Base-by-base conservation (phyloP, 2,888 invertebrate genomes). In the Isoperla grammatica region DNA sequence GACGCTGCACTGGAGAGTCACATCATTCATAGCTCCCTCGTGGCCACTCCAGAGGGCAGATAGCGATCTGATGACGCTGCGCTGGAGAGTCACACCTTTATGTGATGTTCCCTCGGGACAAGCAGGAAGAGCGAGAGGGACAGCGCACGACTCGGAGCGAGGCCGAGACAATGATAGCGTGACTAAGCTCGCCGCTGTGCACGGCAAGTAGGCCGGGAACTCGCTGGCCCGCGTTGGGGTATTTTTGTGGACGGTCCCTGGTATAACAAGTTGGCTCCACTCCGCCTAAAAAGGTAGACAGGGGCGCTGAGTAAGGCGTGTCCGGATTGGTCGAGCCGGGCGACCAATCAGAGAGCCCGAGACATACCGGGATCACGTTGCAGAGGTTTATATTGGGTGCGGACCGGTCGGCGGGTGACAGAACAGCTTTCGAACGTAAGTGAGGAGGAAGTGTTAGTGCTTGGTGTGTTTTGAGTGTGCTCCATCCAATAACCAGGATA, bases 341-440 rank as follows among this genome's bases (percentile, higher is more conserved):
- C 66, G 65, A 60, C 81, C 79, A 82, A 81, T 81, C 70, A 59
- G 17, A 12, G 49, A 37, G 57, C 69, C 66, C 73, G 75, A 78
- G 76, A 75, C 74, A 79, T 73, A 69, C 73, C 75, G 79, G 86
- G 84, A 85, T 88, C 86, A 84, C 83, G 81, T 87, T 86, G 83
- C 88, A 80, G 77, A 78, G 78, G 86, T 87, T 87, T 88, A 87
- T 86, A 87, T 86, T 81, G 80, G 79, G 80, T 78, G 78, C 75
- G 75, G 75, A 78, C 80, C 78, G 81, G 82, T 81, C 81, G 81
- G 82, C 81, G 82, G 84, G 85, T 86, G 86, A 88, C 92, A 93
- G 92, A 92, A 90, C 91, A 90, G 91, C 92, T 91, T 89, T 89
- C 86, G 87, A 91, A 90, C 90, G 92, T 92, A 90, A 92, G 92